These are phyloP conservation scores for Nansenia antarctica DNA, from an alignment of 2,113 vertebrate species.

Conservation along the genomic window DNA sequence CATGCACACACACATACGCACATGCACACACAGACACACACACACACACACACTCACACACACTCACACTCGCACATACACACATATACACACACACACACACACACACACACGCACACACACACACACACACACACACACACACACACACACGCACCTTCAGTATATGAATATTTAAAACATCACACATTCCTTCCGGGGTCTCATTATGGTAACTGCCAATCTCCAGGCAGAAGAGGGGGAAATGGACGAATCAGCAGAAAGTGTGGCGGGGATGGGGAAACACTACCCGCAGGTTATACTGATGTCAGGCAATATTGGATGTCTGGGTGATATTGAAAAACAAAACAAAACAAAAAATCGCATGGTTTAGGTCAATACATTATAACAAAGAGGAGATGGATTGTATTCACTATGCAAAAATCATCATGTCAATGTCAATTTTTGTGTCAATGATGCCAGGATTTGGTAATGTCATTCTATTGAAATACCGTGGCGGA, in stretches of 20 bases:
- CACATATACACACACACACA: no score
- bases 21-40: no score
- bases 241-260: neutral
- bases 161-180: neutral
- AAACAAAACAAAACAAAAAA: no score
- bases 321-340: neutral
- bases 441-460: neutral
- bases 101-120: no score
- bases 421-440: neutral
- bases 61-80: no score
- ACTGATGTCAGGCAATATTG: neutral
- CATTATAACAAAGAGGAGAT: neutral
- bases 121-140: no score
- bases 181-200: neutral
- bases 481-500: no score
- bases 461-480: neutral
- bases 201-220: neutral
- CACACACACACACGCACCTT: neutral
- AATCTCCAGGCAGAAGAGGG: neutral
- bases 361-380: neutral
- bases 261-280: neutral
- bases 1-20: no score
- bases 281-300: neutral
- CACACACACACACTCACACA: no score
- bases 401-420: neutral